These are phyloP conservation scores for Hypsopygia costalis DNA, from an alignment of 2,888 invertebrate species.

Conservation along the genomic window DNA sequence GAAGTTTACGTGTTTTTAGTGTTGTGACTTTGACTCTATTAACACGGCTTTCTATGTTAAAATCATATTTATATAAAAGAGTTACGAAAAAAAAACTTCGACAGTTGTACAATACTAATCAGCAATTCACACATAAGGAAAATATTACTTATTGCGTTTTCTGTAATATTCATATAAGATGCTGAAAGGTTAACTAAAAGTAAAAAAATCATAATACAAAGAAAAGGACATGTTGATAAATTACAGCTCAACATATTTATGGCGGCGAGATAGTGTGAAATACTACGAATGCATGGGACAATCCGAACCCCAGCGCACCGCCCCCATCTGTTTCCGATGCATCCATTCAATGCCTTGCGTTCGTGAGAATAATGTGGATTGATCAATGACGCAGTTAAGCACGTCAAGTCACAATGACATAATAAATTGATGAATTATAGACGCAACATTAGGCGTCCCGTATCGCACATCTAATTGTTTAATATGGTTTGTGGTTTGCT, in stretches of 20 bases:
- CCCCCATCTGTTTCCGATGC: slow-evolving; percentile 59
- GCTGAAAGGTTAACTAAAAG: too few relatives aligned
- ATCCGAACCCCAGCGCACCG: slow-evolving; percentile 49
- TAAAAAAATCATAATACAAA: too few relatives aligned
- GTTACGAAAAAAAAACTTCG: too few relatives aligned
- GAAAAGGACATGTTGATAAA: background rate
- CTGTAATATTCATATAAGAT: too few relatives aligned
- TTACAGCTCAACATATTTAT: slow-evolving; percentile 30
- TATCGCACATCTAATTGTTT: background rate
- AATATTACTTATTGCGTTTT: too few relatives aligned
- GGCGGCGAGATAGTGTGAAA: slow-evolving; percentile 44
- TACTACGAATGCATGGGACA: slow-evolving; percentile 52
- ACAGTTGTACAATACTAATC: too few relatives aligned
- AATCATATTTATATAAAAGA: too few relatives aligned
- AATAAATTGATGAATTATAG: slow-evolving; percentile 6
- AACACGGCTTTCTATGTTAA: too few relatives aligned
- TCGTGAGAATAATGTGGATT: slow-evolving; percentile 46
- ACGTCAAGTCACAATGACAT: slow-evolving; percentile 1
- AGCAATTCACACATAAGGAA: too few relatives aligned
- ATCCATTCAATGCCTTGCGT: slow-evolving; percentile 43
- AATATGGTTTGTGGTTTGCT: too few relatives aligned
- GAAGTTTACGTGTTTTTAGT: too few relatives aligned
- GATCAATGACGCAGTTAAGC: slow-evolving; percentile 13
- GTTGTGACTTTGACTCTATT: too few relatives aligned
- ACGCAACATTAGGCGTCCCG: background rate